These are phyloP conservation scores for Amiota mariae DNA, from an alignment of 2,888 invertebrate species.

Conservation along the genomic window DNA sequence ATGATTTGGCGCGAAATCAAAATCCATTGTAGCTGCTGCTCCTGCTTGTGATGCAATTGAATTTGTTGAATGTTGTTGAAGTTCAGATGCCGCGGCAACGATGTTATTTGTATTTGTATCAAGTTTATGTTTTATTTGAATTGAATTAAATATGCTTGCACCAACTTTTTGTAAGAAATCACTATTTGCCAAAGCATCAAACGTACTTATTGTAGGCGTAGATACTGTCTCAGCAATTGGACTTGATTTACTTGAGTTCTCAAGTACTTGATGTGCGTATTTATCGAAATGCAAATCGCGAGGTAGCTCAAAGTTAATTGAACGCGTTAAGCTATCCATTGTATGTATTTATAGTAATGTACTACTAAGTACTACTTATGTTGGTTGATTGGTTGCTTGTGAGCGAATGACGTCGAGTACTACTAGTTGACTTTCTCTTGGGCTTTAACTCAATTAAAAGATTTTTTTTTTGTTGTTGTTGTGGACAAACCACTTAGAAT, in stretches of 20 bases:
- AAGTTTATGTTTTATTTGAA: conserved; percentile 59
- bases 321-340: conserved; percentile 69
- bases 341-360: conserved; percentile 25
- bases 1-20: conserved; percentile 61
- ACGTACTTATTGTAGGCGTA: conserved; percentile 62
- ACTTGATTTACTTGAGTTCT: conserved; percentile 43
- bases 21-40: conserved; percentile 53
- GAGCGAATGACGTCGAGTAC: neutral
- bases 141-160: conserved; percentile 66
- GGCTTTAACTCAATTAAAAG: conserved; percentile 22
- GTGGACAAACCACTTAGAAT: neutral
- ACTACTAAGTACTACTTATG: neutral
- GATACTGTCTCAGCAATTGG: conserved; percentile 39
- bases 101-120: conserved; percentile 29
- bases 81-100: no score
- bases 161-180: conserved; percentile 70
- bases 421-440: conserved; percentile 20
- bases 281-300: conserved; percentile 69
- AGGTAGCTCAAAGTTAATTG: conserved; percentile 70
- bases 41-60: conserved; percentile 14
- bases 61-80: conserved; percentile 17
- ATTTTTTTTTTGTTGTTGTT: conserved; percentile 33
- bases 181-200: conserved; percentile 53
- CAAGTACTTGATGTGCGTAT: conserved; percentile 67
- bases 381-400: neutral